phyloP scores from a whole-genome alignment of 2,113 vertebrate species.

The Melanocharis versteri region DNA sequence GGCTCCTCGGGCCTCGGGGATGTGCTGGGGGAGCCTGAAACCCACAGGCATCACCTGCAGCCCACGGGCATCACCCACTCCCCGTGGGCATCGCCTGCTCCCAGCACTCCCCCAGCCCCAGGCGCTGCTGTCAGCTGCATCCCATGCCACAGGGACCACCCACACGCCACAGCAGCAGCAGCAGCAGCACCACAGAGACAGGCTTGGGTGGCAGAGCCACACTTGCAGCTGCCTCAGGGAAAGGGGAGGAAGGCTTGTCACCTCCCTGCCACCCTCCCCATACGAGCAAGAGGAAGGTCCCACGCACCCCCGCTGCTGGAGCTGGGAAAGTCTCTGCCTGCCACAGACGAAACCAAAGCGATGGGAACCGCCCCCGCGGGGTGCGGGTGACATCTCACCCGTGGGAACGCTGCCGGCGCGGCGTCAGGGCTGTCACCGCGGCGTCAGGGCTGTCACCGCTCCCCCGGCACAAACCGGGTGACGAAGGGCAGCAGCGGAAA shows the following conservation, averaged over 20 bases:
- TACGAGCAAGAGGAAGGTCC: neutral
- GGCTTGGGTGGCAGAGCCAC: neutral
- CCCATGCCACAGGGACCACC: neutral
- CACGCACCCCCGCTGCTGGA: neutral
- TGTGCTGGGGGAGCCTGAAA: neutral
- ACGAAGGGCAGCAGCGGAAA: rapidly evolving
- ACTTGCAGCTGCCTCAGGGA: neutral
- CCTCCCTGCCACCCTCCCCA: neutral
- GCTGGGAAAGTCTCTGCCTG: slow-evolving; percentile 24
- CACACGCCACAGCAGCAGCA: neutral
- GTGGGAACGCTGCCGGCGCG: neutral
- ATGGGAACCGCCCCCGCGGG: slow-evolving; percentile 3
- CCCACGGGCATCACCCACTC: neutral
- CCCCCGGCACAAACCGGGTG: neutral
- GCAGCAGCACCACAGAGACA: neutral
- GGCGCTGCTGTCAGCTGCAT: neutral
- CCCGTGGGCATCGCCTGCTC: rapidly evolving
- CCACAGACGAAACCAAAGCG: neutral
- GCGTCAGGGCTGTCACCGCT: neutral
- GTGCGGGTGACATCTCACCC: slow-evolving; percentile 8
- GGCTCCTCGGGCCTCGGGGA: neutral
- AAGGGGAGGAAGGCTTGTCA: slow-evolving; percentile 10
- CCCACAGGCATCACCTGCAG: neutral
- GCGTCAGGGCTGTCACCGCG: neutral
- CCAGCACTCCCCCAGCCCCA: neutral